A percentile compares a stretch with the other conserved stretches of the same genome.
Conservation (phyloP, 2,888 invertebrate genomes). For the Chesias legatella region DNA sequence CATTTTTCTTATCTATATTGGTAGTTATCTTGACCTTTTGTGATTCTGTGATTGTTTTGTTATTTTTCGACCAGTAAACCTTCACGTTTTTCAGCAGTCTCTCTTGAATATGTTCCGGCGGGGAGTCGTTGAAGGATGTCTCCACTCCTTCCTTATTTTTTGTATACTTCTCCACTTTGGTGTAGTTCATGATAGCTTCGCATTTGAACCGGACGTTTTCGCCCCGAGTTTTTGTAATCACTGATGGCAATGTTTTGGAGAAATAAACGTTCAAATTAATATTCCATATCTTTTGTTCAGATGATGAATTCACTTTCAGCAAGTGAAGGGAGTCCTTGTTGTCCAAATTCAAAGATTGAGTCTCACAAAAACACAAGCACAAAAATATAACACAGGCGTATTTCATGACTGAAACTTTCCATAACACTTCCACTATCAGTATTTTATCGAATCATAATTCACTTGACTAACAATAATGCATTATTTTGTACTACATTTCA, state of each 20-base stretch:
- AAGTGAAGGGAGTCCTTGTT: constrained; percentile 49
- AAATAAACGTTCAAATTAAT: constrained; percentile 71
- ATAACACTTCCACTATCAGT: constrained; percentile 44
- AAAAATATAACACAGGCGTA: constrained; percentile 63
- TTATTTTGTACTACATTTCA: no score
- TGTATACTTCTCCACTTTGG: constrained; percentile 61
- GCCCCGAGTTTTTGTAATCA: constrained; percentile 48
- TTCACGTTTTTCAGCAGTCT: constrained; percentile 64
- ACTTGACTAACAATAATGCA: no score
- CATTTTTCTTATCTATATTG: constrained; percentile 63
- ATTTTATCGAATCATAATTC: neutral
- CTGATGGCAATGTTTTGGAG: constrained; percentile 57
- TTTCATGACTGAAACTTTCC: constrained; percentile 71
- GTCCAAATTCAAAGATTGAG: constrained; percentile 43
- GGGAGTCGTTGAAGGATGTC: constrained; percentile 56
- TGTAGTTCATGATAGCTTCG: constrained; percentile 70
- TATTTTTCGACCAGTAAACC: constrained; percentile 69
- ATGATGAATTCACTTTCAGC: constrained; percentile 53
- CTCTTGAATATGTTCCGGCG: constrained; percentile 65
- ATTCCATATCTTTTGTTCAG: constrained; percentile 67
- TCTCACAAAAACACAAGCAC: constrained; percentile 54
- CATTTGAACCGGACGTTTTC: constrained; percentile 63
- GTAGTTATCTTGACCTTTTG: constrained; percentile 52
- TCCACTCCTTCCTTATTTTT: constrained; percentile 64
- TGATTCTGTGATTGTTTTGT: constrained; percentile 45